Evolutionary conservation across 2,888 invertebrate genomes (phyloP).

Genomic region (Lymantria dispar): DNA sequence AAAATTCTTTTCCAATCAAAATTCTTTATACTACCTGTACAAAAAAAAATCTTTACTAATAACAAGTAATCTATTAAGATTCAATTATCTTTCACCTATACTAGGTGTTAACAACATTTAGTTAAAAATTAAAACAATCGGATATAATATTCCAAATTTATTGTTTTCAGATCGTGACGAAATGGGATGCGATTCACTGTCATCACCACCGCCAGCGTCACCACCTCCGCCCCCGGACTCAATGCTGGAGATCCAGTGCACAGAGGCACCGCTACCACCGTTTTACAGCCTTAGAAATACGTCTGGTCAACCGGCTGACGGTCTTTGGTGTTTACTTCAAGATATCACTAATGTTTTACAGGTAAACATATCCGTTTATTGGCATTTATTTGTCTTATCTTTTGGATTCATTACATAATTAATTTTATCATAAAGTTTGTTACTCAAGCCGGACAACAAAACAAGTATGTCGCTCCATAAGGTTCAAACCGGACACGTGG

Average conservation of each 20-base stretch:
- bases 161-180: constrained; percentile 66
- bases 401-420: no score
- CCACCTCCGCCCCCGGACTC: constrained; percentile 76
- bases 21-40: no score
- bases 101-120: no score
- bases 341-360: constrained; percentile 89
- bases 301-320: constrained; percentile 79
- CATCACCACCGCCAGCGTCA: constrained; percentile 79
- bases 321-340: constrained; percentile 91
- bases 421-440: no score
- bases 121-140: background rate
- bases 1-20: no score
- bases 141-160: background rate
- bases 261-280: constrained; percentile 90
- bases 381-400: no score
- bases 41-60: no score
- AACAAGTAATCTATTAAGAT: no score
- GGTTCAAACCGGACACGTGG: no score
- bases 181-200: constrained; percentile 83
- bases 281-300: constrained; percentile 88
- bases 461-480: no score
- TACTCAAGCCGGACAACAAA: no score
- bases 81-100: no score
- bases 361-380: constrained; percentile 45
- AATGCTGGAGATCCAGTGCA: constrained; percentile 90